These are phyloP conservation scores for Drosophila erecta DNA, from an alignment of 1,140 invertebrate genomes.

Conservation along the genomic window DNA sequence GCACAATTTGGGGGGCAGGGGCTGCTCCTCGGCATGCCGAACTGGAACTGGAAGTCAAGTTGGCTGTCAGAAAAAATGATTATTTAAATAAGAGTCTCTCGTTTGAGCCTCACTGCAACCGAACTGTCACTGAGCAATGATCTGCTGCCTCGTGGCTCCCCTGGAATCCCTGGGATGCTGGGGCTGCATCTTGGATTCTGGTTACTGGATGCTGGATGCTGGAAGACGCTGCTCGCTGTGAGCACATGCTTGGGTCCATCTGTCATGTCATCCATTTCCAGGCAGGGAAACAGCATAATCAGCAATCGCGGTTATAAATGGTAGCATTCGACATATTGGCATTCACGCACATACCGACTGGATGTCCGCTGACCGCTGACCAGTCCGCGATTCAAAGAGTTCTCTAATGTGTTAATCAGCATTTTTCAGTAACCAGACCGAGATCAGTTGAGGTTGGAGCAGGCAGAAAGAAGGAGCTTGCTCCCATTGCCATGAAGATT, in stretches of 20 bases:
- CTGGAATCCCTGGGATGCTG: slow-evolving; percentile 27
- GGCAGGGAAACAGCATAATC: slow-evolving; percentile 82
- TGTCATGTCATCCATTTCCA: slow-evolving; percentile 84
- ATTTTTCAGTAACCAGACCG: slow-evolving; percentile 79
- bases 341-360: slow-evolving; percentile 52
- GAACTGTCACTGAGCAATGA: slow-evolving; percentile 74
- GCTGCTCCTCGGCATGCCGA: slow-evolving; percentile 62
- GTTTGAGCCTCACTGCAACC: slow-evolving; percentile 71
- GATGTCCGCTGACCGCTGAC: slow-evolving; percentile 13
- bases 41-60: slow-evolving; percentile 84
- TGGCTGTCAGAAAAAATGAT: slow-evolving; percentile 84
- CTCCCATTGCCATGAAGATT: slow-evolving; percentile 47
- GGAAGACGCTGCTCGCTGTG: slow-evolving; percentile 43
- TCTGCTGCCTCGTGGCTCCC: slow-evolving; percentile 44
- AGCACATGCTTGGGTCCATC: slow-evolving; percentile 77
- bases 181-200: slow-evolving; percentile 7
- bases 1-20: slow-evolving; percentile 13
- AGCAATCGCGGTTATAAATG: slow-evolving; percentile 84
- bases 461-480: slow-evolving; percentile 18
- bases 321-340: slow-evolving; percentile 84
- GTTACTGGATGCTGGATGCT: slow-evolving; percentile 9
- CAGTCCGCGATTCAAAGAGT: slow-evolving; percentile 62
- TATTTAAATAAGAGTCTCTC: slow-evolving; percentile 83
- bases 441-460: slow-evolving; percentile 1
- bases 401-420: slow-evolving; percentile 81